Evolutionary conservation across 2,113 vertebrate genomes (phyloP).

Genomic region (Coreoperca whiteheadi): DNA sequence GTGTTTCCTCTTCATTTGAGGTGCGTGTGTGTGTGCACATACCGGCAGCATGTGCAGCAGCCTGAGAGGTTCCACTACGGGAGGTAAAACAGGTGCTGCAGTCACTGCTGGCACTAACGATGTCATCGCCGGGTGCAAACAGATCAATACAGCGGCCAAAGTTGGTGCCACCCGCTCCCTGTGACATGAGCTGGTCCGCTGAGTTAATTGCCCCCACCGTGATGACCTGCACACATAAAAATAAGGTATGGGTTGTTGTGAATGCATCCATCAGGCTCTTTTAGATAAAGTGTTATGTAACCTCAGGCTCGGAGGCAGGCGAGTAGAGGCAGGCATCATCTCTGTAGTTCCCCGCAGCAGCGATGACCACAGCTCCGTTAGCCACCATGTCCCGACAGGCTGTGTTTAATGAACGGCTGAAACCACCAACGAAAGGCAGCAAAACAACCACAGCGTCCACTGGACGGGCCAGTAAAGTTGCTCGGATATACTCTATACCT

Average conservation of each 20-base stretch:
- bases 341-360: conserved; percentile 90
- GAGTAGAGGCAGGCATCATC: conserved; percentile 92
- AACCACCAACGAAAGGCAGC: conserved; percentile 86
- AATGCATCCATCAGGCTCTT: neutral
- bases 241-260: neutral
- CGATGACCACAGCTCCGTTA: conserved; percentile 80
- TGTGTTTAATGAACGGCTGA: conserved; percentile 85
- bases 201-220: conserved; percentile 90
- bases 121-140: conserved; percentile 92
- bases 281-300: conserved; percentile 37
- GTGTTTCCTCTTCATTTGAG: neutral
- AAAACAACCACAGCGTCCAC: conserved; percentile 74
- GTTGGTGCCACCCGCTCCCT: conserved; percentile 89
- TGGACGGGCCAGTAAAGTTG: conserved; percentile 69
- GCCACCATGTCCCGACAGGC: conserved; percentile 83
- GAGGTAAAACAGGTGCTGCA: conserved; percentile 91
- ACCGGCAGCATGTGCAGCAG: conserved; percentile 90
- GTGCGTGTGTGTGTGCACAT: neutral
- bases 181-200: conserved; percentile 85
- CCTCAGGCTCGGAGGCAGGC: conserved; percentile 90
- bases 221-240: conserved; percentile 85
- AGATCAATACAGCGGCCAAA: conserved; percentile 90
- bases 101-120: conserved; percentile 90
- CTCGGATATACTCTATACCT: conserved; percentile 89
- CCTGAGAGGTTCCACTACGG: conserved; percentile 90